phyloP scores from a whole-genome alignment of 2,888 invertebrate genomes.

The Beris morrisii region DNA sequence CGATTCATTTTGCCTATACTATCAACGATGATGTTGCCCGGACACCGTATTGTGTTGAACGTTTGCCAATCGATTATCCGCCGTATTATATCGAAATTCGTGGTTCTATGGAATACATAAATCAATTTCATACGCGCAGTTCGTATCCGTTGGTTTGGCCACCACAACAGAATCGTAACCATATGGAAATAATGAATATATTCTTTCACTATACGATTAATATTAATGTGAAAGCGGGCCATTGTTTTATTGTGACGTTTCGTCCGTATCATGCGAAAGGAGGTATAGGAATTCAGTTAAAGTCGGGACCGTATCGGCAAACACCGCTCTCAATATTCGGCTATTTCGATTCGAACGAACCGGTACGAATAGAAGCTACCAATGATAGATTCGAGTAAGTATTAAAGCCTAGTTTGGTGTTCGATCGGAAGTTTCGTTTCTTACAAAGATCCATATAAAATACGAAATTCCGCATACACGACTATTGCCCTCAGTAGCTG shows the following conservation, averaged over 20 bases:
- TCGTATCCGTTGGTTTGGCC: conserved; percentile 2
- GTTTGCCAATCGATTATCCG: neutral
- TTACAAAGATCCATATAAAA: no score
- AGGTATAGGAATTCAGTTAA: conserved; percentile 8
- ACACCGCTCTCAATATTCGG: neutral
- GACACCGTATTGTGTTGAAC: neutral
- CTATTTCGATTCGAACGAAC: conserved; percentile 7
- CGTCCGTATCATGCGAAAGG: conserved; percentile 3
- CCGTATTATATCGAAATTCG: neutral
- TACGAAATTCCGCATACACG: no score
- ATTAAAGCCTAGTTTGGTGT: neutral
- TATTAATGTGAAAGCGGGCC: neutral
- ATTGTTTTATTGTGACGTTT: conserved; percentile 11
- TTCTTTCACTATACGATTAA: conserved; percentile 15
- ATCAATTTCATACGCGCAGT: conserved; percentile 1
- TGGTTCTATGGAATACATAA: neutral
- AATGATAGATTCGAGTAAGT: conserved; percentile 17
- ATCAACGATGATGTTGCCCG: neutral
- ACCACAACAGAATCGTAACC: conserved; percentile 1
- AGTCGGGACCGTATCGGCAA: conserved; percentile 9
- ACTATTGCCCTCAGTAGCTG: no score
- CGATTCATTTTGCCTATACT: neutral
- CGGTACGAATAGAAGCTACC: conserved; percentile 4
- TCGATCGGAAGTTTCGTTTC: no score
- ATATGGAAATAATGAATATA: neutral